Conservation (phyloP, 2,888 invertebrate genomes). For the Lepidocyrtoides sp. region DNA sequence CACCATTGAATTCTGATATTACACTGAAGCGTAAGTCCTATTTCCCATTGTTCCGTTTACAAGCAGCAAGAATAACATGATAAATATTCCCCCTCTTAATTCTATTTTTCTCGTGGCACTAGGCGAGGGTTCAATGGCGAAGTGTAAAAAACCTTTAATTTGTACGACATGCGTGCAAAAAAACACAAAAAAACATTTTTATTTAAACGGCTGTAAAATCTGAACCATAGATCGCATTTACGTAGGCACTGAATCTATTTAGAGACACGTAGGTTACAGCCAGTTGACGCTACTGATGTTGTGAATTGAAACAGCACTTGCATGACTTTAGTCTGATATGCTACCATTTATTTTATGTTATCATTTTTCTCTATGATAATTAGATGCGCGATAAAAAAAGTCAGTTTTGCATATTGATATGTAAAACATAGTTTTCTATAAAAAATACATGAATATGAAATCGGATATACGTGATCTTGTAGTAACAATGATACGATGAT, state of each 20-base stretch:
- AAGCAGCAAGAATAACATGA: background rate
- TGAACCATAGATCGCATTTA: background rate
- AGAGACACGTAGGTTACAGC: no score
- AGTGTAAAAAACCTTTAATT: background rate
- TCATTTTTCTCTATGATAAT: no score
- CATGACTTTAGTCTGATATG: no score
- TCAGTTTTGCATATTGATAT: conserved; percentile 8
- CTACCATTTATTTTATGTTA: no score
- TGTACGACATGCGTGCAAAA: background rate
- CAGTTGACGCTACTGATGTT: no score
- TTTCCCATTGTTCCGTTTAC: background rate
- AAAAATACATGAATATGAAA: no score
- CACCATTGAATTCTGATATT: no score
- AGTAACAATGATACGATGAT: background rate
- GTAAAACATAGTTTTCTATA: background rate
- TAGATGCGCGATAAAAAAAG: background rate
- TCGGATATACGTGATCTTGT: background rate
- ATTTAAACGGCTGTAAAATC: background rate
- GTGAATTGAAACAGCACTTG: no score
- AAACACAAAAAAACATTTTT: background rate
- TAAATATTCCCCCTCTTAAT: no score
- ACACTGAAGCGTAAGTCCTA: background rate
- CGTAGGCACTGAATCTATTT: no score
- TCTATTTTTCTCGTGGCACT: background rate
- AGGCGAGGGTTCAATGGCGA: background rate